Conservation (phyloP, 2,797 vertebrate genomes). For the Dendrocincla tyrannina region DNA sequence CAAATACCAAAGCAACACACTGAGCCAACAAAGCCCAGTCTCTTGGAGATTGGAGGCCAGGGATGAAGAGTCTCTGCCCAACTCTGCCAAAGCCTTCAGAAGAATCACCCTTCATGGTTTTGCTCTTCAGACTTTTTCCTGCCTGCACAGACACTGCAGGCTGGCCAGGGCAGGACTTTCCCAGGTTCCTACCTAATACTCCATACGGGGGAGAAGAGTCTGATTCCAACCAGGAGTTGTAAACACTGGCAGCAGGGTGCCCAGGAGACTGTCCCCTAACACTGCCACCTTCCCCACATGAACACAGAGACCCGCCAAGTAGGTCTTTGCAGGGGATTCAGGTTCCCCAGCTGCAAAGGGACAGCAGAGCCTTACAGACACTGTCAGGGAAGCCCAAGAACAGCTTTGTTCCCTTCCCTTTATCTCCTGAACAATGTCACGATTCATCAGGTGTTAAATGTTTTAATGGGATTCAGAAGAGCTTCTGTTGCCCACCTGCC, state of each 20-base stretch:
- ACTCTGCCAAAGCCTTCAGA: neutral
- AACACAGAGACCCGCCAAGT: neutral
- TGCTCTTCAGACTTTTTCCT: neutral
- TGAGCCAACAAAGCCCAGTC: neutral
- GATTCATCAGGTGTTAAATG: conserved; percentile 65
- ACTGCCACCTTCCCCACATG: neutral
- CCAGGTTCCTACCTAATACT: neutral
- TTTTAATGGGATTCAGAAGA: conserved; percentile 56
- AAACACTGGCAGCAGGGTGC: too few relatives aligned
- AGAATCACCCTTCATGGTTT: neutral
- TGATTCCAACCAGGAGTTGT: neutral
- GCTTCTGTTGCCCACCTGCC: conserved; percentile 62
- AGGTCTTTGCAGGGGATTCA: neutral
- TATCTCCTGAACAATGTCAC: conserved; percentile 46
- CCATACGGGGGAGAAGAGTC: neutral
- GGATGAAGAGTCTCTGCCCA: neutral
- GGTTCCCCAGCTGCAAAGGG: neutral
- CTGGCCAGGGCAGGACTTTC: neutral
- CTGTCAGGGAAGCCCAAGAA: neutral
- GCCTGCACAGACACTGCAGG: neutral
- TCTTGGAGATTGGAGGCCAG: neutral
- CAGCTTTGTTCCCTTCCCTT: conserved; percentile 51
- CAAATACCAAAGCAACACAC: neutral
- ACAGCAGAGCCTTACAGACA: neutral
- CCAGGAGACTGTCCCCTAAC: neutral